Percentiles rank a stretch among this genome's conserved stretches.
phyloP scores from a whole-genome alignment of 2,113 vertebrate species.

The Archilochus colubris region DNA sequence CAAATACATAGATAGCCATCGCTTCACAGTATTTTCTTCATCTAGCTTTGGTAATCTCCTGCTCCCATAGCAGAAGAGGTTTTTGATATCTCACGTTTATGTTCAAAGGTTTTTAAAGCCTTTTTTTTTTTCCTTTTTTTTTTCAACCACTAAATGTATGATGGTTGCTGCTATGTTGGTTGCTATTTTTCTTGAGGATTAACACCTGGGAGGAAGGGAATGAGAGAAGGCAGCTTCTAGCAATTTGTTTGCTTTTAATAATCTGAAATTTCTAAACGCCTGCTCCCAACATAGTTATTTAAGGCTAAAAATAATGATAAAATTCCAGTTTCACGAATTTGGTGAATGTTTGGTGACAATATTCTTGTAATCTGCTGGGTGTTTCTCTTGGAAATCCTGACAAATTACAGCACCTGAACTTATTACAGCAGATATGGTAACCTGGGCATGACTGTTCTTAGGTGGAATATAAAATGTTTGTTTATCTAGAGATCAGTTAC shows the following conservation, averaged over 20 bases:
- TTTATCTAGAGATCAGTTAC: neutral
- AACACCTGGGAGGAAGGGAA: neutral
- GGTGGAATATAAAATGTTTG: neutral
- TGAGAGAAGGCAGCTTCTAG: neutral
- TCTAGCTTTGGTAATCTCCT: neutral
- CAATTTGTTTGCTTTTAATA: neutral
- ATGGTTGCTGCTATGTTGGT: neutral
- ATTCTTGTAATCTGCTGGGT: neutral
- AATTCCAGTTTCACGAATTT: neutral
- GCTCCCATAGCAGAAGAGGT: fast-evolving
- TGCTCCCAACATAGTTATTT: neutral
- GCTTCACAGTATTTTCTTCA: fast-evolving
- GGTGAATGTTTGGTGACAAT: neutral
- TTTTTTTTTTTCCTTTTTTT: neutral
- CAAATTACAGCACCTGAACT: fast-evolving
- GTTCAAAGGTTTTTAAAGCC: neutral
- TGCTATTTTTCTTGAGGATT: neutral
- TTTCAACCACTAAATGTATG: neutral
- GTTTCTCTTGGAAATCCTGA: neutral
- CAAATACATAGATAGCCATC: fast-evolving
- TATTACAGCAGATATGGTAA: fast-evolving
- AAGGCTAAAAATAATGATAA: neutral
- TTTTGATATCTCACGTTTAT: neutral
- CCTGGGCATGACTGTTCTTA: neutral
- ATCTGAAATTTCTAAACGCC: neutral